Base-by-base conservation (phyloP, 2,888 invertebrate species). In the Microchrysa polita region DNA sequence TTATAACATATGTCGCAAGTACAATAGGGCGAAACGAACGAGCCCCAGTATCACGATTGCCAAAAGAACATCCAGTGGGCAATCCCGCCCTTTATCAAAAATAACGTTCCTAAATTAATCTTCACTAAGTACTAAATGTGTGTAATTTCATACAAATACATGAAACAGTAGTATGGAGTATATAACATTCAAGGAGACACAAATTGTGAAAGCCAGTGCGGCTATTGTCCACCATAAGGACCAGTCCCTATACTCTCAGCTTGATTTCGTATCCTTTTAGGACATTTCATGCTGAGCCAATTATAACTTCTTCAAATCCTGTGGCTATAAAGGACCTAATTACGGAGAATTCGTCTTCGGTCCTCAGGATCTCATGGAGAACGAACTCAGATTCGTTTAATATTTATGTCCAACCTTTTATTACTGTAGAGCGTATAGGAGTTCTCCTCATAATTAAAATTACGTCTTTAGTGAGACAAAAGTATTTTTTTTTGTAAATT, bases 41-140 rank as follows among this genome's bases (percentile, higher is more conserved):
- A n/a, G n/a, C n/a, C n/a, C n/a, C n/a, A n/a, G n/a, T n/a, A n/a
- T n/a, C n/a, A n/a, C n/a, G n/a, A n/a, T n/a, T n/a, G n/a, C n/a
- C n/a, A n/a, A n/a, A n/a, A n/a, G n/a, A n/a, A n/a, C n/a, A n/a
- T 20, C 18, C 55, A 65, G 65, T 22, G 65, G 12, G 48, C 48
- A n/a, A 48, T 65, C 44, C 65, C 65, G 44, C 65, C 65, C 65
- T 48, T 22, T 65, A 34, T 34, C 27, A 44, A 14, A 65, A 44
- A 22, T 65, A 65, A 65, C 48, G 65, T 65, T 65, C 65, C 65
- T 65, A 65, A n/a, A n/a, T 48, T 22, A 65, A 65, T 65, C 65
- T 48, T 65, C 65, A 65, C 40, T 65, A 65, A 65, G 65, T 65
- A 65, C 65, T 65, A 44, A 65, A 5, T 34, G 27, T 34, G 34